phyloP scores from a whole-genome alignment of 2,888 invertebrate genomes.

The Harmothoe impar region DNA sequence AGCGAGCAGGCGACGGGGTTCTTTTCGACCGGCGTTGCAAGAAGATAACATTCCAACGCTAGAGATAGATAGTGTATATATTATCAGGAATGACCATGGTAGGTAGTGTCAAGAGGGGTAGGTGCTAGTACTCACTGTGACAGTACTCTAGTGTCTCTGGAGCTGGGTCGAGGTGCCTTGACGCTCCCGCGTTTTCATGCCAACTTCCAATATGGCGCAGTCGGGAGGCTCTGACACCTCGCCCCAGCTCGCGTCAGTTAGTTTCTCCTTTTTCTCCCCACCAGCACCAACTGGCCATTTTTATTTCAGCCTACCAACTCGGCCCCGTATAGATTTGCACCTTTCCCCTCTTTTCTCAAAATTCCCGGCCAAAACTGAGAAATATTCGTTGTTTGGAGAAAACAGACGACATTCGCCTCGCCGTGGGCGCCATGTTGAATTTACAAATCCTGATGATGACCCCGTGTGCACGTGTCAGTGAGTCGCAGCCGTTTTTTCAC shows the following conservation, averaged over 20 bases:
- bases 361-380: neutral
- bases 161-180: neutral
- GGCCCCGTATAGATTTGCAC: neutral
- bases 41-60: neutral
- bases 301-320: neutral
- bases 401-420: neutral
- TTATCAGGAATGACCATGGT: slow-evolving; percentile 4
- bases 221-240: neutral
- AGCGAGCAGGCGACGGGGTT: neutral
- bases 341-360: neutral
- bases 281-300: neutral
- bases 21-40: neutral
- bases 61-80: neutral
- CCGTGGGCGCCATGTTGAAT: slow-evolving; percentile 37
- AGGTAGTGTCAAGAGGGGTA: neutral
- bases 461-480: slow-evolving; percentile 37
- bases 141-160: neutral
- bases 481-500: slow-evolving; percentile 44
- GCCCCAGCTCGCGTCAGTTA: neutral
- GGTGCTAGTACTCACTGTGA: slow-evolving; percentile 15
- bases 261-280: slow-evolving; percentile 20
- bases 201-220: slow-evolving; percentile 54
- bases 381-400: neutral
- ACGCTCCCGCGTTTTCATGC: slow-evolving; percentile 39
- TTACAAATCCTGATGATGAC: slow-evolving; percentile 38